Conservation (phyloP, 2,113 vertebrate genomes). For the Ceuthmochares aereus region DNA sequence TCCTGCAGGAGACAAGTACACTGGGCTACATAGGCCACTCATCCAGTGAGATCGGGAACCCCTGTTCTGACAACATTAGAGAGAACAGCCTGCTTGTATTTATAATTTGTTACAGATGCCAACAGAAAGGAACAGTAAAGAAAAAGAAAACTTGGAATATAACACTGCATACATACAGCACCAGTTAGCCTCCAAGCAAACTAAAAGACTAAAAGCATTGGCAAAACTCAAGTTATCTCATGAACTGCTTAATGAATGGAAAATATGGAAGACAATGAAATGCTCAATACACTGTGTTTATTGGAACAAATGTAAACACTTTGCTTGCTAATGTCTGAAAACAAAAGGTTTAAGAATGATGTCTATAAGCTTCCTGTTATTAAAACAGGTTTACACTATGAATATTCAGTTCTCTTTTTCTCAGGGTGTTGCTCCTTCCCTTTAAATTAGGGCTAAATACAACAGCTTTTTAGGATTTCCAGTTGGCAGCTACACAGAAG, state of each 20-base stretch:
- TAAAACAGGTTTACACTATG: not conserved
- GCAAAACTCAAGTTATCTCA: not conserved
- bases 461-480: not conserved
- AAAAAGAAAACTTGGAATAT: not conserved
- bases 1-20: not conserved
- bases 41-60: not conserved
- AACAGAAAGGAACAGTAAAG: not conserved
- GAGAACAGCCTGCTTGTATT: too few relatives aligned
- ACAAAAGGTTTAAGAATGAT: not conserved
- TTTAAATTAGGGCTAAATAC: not conserved
- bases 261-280: not conserved
- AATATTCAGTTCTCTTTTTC: not conserved
- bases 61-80: not conserved
- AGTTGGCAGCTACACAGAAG: not conserved
- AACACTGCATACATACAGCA: not conserved
- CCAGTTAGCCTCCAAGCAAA: not conserved
- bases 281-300: accelerated
- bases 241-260: not conserved
- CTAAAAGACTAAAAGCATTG: not conserved
- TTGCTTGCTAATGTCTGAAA: not conserved
- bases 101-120: not conserved
- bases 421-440: not conserved
- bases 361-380: not conserved
- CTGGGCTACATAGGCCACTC: not conserved
- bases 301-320: not conserved